A percentile compares a stretch with the other conserved stretches of the same genome.
phyloP scores from a whole-genome alignment of 2,888 invertebrate species.

The Subacronicta megacephala region DNA sequence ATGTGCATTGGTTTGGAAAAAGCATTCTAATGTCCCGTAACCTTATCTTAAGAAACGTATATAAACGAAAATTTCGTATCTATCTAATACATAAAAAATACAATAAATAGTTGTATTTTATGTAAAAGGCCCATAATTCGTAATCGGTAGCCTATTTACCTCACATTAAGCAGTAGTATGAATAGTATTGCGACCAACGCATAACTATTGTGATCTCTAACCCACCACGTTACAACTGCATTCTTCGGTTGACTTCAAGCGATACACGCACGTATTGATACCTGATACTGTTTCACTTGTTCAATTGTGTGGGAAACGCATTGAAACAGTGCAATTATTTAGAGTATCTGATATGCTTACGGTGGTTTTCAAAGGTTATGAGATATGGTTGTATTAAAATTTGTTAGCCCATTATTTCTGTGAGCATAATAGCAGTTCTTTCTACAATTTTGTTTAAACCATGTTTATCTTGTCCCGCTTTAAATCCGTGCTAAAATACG shows the following conservation, averaged over 20 bases:
- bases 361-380: too few species aligned
- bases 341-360: too few species aligned
- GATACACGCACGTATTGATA: slow-evolving; percentile 39
- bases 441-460: too few species aligned
- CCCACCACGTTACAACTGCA: slow-evolving; percentile 34
- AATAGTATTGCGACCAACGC: slow-evolving; percentile 14
- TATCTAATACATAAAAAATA: too few species aligned
- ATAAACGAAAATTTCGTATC: background rate
- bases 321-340: slow-evolving; percentile 16
- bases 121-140: slow-evolving; percentile 1
- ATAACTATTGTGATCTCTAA: slow-evolving; percentile 42
- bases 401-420: too few species aligned
- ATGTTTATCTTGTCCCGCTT: too few species aligned
- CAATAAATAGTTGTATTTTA: slow-evolving; percentile 24
- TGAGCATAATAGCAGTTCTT: too few species aligned
- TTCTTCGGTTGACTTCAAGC: slow-evolving; percentile 43
- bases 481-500: too few species aligned
- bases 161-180: slow-evolving; percentile 16
- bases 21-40: too few species aligned
- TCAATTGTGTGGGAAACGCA: slow-evolving; percentile 27
- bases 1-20: too few species aligned
- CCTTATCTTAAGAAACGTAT: too few species aligned
- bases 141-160: slow-evolving; percentile 15
- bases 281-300: slow-evolving; percentile 35
- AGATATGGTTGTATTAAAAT: too few species aligned